Conservation (phyloP, 2,888 invertebrate genomes). For the Syrista parreyssii region DNA sequence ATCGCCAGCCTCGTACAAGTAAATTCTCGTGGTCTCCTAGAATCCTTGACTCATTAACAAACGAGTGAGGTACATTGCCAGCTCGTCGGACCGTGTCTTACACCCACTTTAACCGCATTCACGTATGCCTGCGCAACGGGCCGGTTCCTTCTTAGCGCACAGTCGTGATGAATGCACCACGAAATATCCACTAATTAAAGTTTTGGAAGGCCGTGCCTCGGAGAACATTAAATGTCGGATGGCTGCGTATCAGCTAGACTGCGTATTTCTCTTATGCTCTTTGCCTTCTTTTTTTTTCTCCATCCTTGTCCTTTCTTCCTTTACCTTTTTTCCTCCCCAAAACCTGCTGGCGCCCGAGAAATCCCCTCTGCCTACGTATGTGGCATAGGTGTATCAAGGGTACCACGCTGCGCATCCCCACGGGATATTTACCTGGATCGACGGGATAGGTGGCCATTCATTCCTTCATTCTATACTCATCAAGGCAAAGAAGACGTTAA, state of each 20-base stretch:
- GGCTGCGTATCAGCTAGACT: conserved; percentile 39
- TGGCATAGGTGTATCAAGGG: conserved; percentile 33
- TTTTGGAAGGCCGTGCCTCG: conserved; percentile 39
- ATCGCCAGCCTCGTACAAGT: not conserved
- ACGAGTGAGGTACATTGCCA: not conserved
- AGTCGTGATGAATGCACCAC: conserved; percentile 23
- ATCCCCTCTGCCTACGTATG: conserved; percentile 36
- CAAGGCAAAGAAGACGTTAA: conserved; percentile 1
- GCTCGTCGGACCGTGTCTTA: conserved; percentile 2
- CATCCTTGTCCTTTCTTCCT: not conserved
- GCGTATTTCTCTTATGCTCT: conserved; percentile 30
- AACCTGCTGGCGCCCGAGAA: conserved; percentile 51
- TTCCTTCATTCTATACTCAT: not conserved
- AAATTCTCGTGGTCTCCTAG: not conserved
- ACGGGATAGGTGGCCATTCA: conserved; percentile 6
- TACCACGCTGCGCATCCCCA: conserved; percentile 36
- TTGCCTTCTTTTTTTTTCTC: not conserved
- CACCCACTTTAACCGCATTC: not conserved
- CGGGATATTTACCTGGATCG: conserved; percentile 29
- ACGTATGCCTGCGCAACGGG: not conserved
- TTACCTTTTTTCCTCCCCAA: conserved; percentile 18
- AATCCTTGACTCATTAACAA: not conserved
- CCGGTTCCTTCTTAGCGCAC: not conserved
- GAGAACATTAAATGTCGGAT: conserved; percentile 43
- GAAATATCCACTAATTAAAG: conserved; percentile 36